Conservation (phyloP, 2,797 vertebrate species). For the Mastacembelus armatus region DNA sequence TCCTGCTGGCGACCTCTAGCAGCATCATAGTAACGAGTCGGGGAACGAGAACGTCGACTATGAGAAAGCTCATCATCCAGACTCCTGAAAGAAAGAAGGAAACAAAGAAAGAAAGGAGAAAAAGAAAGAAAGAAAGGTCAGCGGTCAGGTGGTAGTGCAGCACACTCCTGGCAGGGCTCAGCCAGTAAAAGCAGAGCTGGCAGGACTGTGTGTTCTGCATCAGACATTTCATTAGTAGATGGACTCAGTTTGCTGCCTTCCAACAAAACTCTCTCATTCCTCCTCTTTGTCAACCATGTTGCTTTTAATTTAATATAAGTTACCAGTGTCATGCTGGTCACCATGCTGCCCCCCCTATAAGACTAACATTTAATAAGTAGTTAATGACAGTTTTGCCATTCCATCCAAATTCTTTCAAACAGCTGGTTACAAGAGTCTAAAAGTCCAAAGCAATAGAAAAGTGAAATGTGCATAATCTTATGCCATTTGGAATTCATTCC, state of each 20-base stretch:
- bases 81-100: constrained; percentile 84
- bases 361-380: too few species aligned
- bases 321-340: not conserved
- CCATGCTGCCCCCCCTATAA: too few species aligned
- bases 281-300: constrained; percentile 5
- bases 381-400: too few species aligned
- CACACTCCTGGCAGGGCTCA: constrained; percentile 45
- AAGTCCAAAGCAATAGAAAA: not conserved
- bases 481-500: too few species aligned
- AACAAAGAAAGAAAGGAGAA: not conserved
- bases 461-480: too few species aligned
- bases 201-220: constrained; percentile 66
- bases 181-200: constrained; percentile 70
- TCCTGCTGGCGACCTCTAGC: constrained; percentile 83
- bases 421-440: too few species aligned
- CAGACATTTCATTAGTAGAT: constrained; percentile 77
- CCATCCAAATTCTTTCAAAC: not conserved
- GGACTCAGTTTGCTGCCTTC: constrained; percentile 57
- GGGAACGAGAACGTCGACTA: constrained; percentile 93
- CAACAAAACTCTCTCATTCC: constrained; percentile 39
- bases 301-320: constrained; percentile 29
- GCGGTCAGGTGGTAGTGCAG: constrained; percentile 43
- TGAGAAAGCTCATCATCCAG: constrained; percentile 98
- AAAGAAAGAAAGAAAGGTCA: constrained; percentile 8
- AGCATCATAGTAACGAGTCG: constrained; percentile 92